Conservation (phyloP, 2,113 vertebrate genomes). For the Todiramphus saurophagus region DNA sequence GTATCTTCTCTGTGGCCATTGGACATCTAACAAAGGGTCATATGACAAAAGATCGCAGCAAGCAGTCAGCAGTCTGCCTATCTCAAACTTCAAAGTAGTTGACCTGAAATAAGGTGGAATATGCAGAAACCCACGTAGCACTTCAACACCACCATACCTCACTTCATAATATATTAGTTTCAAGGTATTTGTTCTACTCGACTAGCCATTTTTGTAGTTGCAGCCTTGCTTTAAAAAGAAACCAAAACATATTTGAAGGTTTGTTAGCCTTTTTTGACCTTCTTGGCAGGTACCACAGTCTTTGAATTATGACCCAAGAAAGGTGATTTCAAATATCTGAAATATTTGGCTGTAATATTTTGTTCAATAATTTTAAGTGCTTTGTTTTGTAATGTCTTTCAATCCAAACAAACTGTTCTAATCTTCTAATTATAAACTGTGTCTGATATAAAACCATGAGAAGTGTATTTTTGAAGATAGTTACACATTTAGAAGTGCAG, state of each 20-base stretch:
- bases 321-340: slow-evolving; percentile 62
- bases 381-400: slow-evolving; percentile 73
- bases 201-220: slow-evolving; percentile 56
- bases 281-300: slow-evolving; percentile 38
- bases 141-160: slow-evolving; percentile 74
- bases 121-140: slow-evolving; percentile 66
- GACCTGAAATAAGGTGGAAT: slow-evolving; percentile 54
- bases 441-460: slow-evolving; percentile 52
- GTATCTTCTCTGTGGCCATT: slow-evolving; percentile 63
- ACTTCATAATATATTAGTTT: slow-evolving; percentile 61
- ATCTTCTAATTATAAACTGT: slow-evolving; percentile 52
- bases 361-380: slow-evolving; percentile 51
- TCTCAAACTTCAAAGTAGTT: slow-evolving; percentile 37
- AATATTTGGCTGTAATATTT: slow-evolving; percentile 65
- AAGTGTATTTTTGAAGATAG: slow-evolving; percentile 73
- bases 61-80: slow-evolving; percentile 47
- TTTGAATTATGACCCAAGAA: slow-evolving; percentile 63
- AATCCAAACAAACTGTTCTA: slow-evolving; percentile 51
- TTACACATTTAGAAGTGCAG: slow-evolving; percentile 57
- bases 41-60: slow-evolving; percentile 20
- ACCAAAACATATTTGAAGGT: slow-evolving; percentile 36
- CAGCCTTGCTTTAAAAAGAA: slow-evolving; percentile 60
- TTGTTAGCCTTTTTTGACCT: slow-evolving; percentile 31
- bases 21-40: slow-evolving; percentile 48
- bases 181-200: slow-evolving; percentile 27